Conservation (phyloP, 2,797 vertebrate genomes). For the Protonibea diacanthus region DNA sequence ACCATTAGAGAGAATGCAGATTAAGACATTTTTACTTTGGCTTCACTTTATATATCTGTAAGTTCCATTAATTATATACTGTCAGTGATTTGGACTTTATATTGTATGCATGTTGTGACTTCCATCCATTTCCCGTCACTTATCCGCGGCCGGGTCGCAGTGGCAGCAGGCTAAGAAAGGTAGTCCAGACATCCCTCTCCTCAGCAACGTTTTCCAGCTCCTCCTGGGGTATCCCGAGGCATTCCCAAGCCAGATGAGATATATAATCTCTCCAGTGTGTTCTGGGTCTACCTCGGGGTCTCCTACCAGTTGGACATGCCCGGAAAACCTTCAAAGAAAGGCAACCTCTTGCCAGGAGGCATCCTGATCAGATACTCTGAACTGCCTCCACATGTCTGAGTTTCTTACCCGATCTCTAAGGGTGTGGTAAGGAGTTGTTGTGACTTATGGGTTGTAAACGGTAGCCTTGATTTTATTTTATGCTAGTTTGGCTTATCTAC, state of each 20-base stretch:
- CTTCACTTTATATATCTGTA: too few relatives aligned
- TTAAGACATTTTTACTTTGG: too few relatives aligned
- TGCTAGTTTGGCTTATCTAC: background rate
- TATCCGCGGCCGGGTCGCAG: fast-evolving
- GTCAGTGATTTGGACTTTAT: background rate
- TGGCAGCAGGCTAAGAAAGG: background rate
- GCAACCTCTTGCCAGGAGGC: constrained; percentile 17
- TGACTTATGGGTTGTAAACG: background rate
- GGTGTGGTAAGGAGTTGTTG: background rate
- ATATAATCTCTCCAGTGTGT: background rate
- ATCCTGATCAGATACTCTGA: background rate
- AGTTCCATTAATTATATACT: too few relatives aligned
- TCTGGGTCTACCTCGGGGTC: background rate
- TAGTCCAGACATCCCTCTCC: background rate
- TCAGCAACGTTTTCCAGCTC: background rate
- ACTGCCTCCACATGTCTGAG: background rate
- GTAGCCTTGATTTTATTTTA: background rate
- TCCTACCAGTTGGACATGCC: constrained; percentile 9
- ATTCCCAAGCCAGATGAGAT: background rate
- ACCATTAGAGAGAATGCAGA: too few relatives aligned
- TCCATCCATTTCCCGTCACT: background rate
- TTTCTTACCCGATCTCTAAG: background rate
- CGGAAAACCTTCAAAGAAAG: constrained; percentile 12
- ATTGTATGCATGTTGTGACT: background rate
- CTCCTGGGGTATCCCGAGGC: constrained; percentile 2